Percentiles rank a stretch among this genome's conserved stretches.
Evolutionary conservation across 1,140 invertebrate genomes (phyloP).

Genomic region (Antheraea mylitta): DNA sequence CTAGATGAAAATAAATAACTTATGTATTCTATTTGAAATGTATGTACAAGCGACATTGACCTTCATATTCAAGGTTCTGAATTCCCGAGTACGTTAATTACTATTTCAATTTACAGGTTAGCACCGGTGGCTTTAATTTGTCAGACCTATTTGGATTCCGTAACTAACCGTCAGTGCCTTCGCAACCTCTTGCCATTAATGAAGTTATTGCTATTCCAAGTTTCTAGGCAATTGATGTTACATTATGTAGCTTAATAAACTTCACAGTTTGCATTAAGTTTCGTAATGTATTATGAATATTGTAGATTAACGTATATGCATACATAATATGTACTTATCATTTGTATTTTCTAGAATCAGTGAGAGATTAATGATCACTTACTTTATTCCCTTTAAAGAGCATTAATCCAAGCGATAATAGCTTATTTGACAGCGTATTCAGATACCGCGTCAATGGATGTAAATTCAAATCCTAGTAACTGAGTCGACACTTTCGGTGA

Average conservation of each 20-base stretch:
- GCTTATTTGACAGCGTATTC: too few species aligned
- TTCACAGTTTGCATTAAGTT: background rate
- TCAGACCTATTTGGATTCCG: background rate
- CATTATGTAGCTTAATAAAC: background rate
- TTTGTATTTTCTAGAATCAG: too few species aligned
- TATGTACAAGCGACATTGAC: background rate
- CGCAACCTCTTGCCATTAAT: background rate
- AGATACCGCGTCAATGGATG: too few species aligned
- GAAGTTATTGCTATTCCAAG: background rate
- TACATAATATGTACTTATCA: too few species aligned
- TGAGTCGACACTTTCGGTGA: too few species aligned
- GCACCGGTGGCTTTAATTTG: background rate
- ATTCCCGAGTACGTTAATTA: background rate
- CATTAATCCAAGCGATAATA: too few species aligned
- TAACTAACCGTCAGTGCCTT: background rate
- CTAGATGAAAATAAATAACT: too few species aligned
- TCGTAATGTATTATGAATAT: background rate
- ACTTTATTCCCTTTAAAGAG: too few species aligned
- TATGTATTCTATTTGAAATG: background rate
- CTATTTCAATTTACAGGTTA: constrained; percentile 1
- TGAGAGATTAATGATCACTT: too few species aligned
- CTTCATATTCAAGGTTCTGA: background rate
- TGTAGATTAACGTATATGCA: too few species aligned
- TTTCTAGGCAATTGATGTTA: background rate
- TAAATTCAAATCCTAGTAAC: too few species aligned